Evolutionary conservation across 2,113 vertebrate genomes (phyloP), one percentile per base, ranked within the genome.

Genomic region (Boleophthalmus pectinirostris): DNA sequence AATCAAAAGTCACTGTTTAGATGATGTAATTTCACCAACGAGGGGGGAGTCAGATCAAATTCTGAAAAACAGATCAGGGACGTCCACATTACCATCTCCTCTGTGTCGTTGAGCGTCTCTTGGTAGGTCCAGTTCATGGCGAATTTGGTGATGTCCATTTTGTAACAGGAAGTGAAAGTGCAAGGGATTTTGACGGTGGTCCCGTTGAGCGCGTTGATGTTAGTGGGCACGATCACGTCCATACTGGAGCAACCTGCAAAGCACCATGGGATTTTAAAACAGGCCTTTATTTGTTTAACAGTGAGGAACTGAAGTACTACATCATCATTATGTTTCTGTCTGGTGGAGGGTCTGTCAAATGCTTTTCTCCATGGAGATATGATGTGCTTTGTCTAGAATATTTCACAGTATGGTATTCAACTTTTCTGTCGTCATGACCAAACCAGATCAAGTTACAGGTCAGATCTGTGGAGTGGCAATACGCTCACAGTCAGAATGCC

Each of bases 71-170:
- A n/a, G 38, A 43, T 43, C 1, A 43, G 38, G 20, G 20, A 11
- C 24, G 11, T 58, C 25, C 66, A 23, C 54, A 57, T 95, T 89
- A 98, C 98, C 95, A 93, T 94, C 78, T 95, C 94, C 78, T 97
- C 95, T 0, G 95, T 95, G 79, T 95, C 96, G 70, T 98, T 98
- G 0, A 11, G 6, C 3, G 95, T 92, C 43, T 91, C 93, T 85
- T 96, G 95, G 90, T 96, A 99, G 0, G 97, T 98, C 98, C 98
- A 99, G 91, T 98, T 99, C 93, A 99, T 95, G 83, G 92, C 92
- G 89, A 99, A 98, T 79, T 93, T 95, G 72, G 92, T 93, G 69
- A 89, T 87, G 66, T 97, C 95, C 85, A 98, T 95, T 49, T 94
- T 97, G 87, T 99, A 99, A 91, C 98, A 99, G 85, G 98, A 99